These are phyloP conservation scores for Latheticus oryzae DNA, from an alignment of 2,888 invertebrate species.

Conservation along the genomic window DNA sequence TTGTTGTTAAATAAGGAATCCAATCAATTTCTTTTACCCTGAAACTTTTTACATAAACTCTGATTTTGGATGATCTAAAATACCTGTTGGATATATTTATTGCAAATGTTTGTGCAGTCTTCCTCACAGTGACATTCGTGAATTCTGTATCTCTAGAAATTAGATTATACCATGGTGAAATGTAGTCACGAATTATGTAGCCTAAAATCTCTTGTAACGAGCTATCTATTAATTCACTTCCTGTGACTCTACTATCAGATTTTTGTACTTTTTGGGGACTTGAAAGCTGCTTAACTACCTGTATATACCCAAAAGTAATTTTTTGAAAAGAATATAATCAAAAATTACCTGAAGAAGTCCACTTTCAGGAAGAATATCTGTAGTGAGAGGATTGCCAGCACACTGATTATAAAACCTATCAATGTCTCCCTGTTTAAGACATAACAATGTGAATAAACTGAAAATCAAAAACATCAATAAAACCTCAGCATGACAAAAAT, in stretches of 20 bases:
- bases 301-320: slow-evolving; percentile 29
- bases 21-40: slow-evolving; percentile 88
- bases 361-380: slow-evolving; percentile 61
- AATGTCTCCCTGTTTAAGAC: slow-evolving; percentile 62
- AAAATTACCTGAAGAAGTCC: slow-evolving; percentile 56
- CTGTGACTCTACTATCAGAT: slow-evolving; percentile 77
- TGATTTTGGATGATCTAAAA: no score
- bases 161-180: slow-evolving; percentile 79
- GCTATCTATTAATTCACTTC: slow-evolving; percentile 87
- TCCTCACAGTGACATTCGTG: slow-evolving; percentile 73
- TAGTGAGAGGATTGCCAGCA: slow-evolving; percentile 61
- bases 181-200: slow-evolving; percentile 84
- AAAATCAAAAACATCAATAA: slow-evolving; percentile 42
- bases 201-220: slow-evolving; percentile 87
- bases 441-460: slow-evolving; percentile 62
- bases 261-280: slow-evolving; percentile 62
- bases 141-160: slow-evolving; percentile 81
- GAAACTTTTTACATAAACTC: slow-evolving; percentile 39
- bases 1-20: slow-evolving; percentile 88
- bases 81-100: slow-evolving; percentile 80
- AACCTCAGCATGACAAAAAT: slow-evolving; percentile 39
- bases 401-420: slow-evolving; percentile 61
- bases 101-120: slow-evolving; percentile 77
- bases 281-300: slow-evolving; percentile 57
- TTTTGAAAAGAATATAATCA: slow-evolving; percentile 11